Percentiles rank a stretch among this genome's conserved stretches.
phyloP scores from a whole-genome alignment of 2,797 vertebrate genomes.

The Neosalanx taihuensis region DNA sequence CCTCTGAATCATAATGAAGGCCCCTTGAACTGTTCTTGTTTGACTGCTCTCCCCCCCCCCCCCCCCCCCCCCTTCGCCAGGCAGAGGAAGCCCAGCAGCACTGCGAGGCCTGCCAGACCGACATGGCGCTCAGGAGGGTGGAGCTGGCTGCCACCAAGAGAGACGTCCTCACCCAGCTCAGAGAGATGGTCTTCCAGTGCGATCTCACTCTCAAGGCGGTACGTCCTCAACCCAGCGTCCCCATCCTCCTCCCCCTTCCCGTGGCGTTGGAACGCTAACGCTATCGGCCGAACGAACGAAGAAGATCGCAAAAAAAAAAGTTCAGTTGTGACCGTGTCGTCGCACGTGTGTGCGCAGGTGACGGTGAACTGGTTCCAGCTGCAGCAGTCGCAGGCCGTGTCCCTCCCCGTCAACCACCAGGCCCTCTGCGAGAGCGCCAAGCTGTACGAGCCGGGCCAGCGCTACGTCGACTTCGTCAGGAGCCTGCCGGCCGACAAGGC shows the following conservation, averaged over 20 bases:
- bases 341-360: constrained; percentile 69
- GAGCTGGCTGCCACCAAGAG: constrained; percentile 87
- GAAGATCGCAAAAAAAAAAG: too few relatives aligned
- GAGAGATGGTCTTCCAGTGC: constrained; percentile 93
- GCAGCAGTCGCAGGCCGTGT: constrained; percentile 89
- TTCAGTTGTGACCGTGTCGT: too few relatives aligned
- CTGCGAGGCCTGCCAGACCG: constrained; percentile 85
- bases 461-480: constrained; percentile 89
- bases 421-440: constrained; percentile 91
- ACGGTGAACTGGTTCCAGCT: constrained; percentile 98
- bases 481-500: constrained; percentile 76
- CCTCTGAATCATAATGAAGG: too few relatives aligned
- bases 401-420: constrained; percentile 88
- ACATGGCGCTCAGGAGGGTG: constrained; percentile 82
- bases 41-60: not conserved
- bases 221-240: constrained; percentile 51
- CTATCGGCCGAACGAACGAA: too few relatives aligned
- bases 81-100: constrained; percentile 90
- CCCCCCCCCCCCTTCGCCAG: constrained; percentile 54
- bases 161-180: constrained; percentile 86
- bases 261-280: too few relatives aligned
- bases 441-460: constrained; percentile 91
- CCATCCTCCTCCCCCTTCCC: too few relatives aligned
- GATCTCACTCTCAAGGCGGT: constrained; percentile 97
- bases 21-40: not conserved